A percentile compares a stretch with the other conserved stretches of the same genome.
Conservation (phyloP, 2,113 vertebrate species). For the Chloebia gouldiae region DNA sequence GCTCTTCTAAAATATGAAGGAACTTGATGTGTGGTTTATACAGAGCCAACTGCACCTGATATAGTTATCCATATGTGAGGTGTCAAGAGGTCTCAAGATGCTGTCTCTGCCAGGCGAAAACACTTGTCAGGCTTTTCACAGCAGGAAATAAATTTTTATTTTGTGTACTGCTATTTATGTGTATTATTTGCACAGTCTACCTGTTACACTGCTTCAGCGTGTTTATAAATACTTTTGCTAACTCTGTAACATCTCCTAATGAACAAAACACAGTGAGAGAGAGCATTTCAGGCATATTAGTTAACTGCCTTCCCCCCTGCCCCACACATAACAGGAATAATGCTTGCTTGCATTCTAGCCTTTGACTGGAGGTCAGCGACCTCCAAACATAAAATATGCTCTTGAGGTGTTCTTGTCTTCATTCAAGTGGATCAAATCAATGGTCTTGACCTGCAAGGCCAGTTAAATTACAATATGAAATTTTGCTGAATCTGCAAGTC, state of each 20-base stretch:
- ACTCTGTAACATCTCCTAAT: neutral
- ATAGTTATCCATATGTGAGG: neutral
- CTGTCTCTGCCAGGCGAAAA: neutral
- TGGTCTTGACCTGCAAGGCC: neutral
- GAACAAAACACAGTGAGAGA: neutral
- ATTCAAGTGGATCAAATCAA: constrained; percentile 1
- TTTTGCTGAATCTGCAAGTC: neutral
- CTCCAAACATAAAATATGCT: neutral
- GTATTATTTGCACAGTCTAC: neutral
- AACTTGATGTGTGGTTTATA: neutral
- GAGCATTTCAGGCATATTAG: neutral
- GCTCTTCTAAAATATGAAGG: neutral
- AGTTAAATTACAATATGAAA: neutral
- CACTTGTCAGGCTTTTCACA: neutral
- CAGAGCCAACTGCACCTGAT: neutral
- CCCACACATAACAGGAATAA: neutral
- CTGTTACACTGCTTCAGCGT: neutral
- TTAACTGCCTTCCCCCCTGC: neutral
- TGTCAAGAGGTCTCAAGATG: neutral
- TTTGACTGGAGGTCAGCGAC: neutral
- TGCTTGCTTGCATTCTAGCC: neutral
- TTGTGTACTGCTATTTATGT: neutral
- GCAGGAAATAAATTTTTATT: neutral
- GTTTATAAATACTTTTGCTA: neutral
- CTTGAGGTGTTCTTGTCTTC: neutral